These are phyloP conservation scores for Rhabdornis inornatus DNA, from an alignment of 2,113 vertebrate genomes.

Conservation along the genomic window DNA sequence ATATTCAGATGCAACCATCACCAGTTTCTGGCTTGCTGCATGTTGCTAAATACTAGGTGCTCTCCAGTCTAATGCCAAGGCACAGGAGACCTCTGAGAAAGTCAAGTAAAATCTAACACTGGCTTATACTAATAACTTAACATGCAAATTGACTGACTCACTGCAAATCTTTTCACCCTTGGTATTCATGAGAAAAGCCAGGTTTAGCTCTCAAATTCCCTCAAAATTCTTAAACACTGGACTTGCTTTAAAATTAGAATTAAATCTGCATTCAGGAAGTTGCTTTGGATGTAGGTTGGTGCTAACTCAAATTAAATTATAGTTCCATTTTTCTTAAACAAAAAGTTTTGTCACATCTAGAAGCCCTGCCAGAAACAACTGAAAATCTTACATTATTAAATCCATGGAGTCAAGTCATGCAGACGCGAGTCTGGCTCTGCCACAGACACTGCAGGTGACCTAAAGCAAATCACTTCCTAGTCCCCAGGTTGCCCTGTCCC, in stretches of 20 bases:
- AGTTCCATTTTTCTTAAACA: background rate
- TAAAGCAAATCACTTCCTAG: background rate
- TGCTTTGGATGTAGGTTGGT: background rate
- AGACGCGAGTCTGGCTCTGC: background rate
- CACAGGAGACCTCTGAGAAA: background rate
- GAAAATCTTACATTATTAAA: no score
- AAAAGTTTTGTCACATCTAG: background rate
- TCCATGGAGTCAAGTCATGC: fast-evolving
- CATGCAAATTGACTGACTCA: background rate
- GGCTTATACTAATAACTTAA: background rate
- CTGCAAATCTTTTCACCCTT: background rate
- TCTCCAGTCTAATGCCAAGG: background rate
- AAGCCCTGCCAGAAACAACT: background rate
- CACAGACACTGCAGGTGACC: background rate
- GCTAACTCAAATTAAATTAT: background rate
- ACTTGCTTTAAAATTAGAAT: background rate
- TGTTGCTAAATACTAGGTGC: background rate
- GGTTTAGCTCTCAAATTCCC: background rate
- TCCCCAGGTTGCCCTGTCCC: background rate
- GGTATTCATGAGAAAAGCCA: background rate
- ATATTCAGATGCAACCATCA: background rate
- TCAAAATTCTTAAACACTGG: background rate
- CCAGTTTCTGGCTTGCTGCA: background rate
- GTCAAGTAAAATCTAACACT: background rate
- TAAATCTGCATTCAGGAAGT: background rate